A percentile compares a stretch with the other conserved stretches of the same genome.
phyloP scores from a whole-genome alignment of 2,888 invertebrate genomes.

The Mesorhabditis spiculigera region DNA sequence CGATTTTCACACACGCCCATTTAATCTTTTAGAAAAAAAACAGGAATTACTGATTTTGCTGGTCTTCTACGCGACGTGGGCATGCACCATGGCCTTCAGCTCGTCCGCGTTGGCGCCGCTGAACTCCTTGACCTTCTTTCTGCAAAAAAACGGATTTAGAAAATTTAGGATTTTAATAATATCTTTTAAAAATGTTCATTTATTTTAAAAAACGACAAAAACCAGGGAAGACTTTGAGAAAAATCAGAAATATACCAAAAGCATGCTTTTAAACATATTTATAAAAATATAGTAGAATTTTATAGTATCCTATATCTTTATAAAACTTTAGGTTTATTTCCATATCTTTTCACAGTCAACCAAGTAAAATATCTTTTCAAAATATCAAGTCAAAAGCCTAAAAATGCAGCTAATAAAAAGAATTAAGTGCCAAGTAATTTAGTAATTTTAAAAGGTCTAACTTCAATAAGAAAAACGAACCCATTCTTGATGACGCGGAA shows the following conservation, averaged over 20 bases:
- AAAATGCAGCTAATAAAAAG: not conserved
- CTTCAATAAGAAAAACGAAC: not conserved
- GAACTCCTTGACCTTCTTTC: slow-evolving; percentile 2
- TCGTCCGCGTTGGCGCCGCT: not conserved
- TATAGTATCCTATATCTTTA: too few species aligned
- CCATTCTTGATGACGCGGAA: slow-evolving; percentile 63
- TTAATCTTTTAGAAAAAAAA: too few species aligned
- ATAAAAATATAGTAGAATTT: too few species aligned
- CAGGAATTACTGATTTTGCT: too few species aligned
- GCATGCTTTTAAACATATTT: too few species aligned
- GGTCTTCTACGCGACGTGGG: too few species aligned
- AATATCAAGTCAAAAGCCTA: too few species aligned
- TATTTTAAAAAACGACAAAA: not conserved
- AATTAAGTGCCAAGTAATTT: not conserved
- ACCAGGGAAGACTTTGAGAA: not conserved
- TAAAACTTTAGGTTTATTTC: not conserved
- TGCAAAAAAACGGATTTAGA: not conserved
- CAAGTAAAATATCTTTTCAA: too few species aligned
- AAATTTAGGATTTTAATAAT: not conserved
- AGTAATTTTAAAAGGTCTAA: too few species aligned
- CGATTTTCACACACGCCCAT: too few species aligned
- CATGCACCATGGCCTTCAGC: not conserved
- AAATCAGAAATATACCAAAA: too few species aligned
- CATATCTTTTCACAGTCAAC: not conserved
- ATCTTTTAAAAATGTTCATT: not conserved